These are phyloP conservation scores for Scrobipalpa costella DNA, from an alignment of 2,888 invertebrate species.

Conservation along the genomic window DNA sequence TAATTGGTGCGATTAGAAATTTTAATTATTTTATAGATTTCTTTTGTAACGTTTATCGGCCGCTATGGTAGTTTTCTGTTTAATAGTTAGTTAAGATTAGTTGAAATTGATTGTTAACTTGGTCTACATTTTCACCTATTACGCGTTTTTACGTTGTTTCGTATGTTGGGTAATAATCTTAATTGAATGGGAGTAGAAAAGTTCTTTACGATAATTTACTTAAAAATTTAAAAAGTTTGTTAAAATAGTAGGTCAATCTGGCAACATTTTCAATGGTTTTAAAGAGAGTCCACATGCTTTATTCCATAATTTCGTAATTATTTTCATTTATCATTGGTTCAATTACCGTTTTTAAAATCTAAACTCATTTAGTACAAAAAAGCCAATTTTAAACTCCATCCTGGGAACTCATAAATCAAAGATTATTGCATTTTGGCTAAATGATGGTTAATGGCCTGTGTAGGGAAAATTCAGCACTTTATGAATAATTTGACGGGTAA, in stretches of 20 bases:
- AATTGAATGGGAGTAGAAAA: not conserved
- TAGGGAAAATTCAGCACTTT: not conserved
- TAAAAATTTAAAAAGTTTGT: not conserved
- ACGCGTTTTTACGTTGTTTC: constrained; percentile 34
- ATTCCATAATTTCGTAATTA: not conserved
- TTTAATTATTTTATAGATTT: constrained; percentile 78
- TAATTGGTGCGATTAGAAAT: constrained; percentile 78
- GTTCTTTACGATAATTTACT: no score
- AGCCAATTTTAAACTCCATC: not conserved
- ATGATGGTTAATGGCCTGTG: not conserved
- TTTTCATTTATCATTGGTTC: not conserved
- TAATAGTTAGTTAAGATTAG: constrained; percentile 69
- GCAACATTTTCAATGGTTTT: no score
- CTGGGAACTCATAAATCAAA: constrained; percentile 1
- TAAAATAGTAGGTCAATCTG: no score
- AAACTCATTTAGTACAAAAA: not conserved
- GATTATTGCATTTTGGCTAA: constrained; percentile 5
- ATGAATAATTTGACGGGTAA: constrained; percentile 23
- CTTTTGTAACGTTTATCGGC: constrained; percentile 77
- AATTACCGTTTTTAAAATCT: not conserved
- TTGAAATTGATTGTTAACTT: constrained; percentile 75
- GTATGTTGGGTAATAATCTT: not conserved
- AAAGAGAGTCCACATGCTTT: no score
- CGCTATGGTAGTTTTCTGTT: constrained; percentile 66
- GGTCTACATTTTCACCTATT: constrained; percentile 70